Evolutionary conservation across 2,113 vertebrate species (phyloP), one percentile per base, ranked within the genome.

Genomic region (Archilochus colubris): DNA sequence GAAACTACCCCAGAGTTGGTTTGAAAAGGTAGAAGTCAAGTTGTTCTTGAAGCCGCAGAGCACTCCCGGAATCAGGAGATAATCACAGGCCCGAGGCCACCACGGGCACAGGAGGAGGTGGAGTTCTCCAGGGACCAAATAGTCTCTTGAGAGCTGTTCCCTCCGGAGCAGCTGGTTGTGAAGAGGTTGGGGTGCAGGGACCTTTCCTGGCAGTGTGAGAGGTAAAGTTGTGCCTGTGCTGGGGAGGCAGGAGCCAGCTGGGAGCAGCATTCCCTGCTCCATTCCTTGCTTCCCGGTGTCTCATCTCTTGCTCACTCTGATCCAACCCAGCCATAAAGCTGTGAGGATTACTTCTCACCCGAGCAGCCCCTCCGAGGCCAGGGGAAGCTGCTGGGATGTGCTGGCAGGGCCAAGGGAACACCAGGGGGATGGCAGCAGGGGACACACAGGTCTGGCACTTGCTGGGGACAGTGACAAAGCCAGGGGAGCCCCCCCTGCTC

Each of bases 1-100:
- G 98, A 96, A 97, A 98, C 98, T 97, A 94, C 93, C 96, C 94
- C 91, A 94, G 97, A 53, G 94, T 77, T 61, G 96, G 96, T 97
- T 97, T 93, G 95, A 93, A 97, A 97, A 96, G 90, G 92, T 89
- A 94, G 48, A 94, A 97, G 97, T 97, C 97, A 96, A 97, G 97
- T 97, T 97, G 97, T 96, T 97, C 93, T 95, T 95, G 95, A 91
- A 96, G 96, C 96, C 88, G 95, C 94, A 76, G 50, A 38, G 94
- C 92, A 80, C 92, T 94, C 86, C 64, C 22, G 95, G 95, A 96
- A 91, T 94, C 84, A 23, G 83, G 92, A 91, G 94, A 94, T 82
- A 96, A 97, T 94, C 94, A 91, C 91, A 82, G 3, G 66, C 94
- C 96, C 91, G 4, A 0, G 95, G 95, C 94, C 89, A 16, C 51